Conservation (phyloP, 2,797 vertebrate genomes). For the Sebastes miniatus region DNA sequence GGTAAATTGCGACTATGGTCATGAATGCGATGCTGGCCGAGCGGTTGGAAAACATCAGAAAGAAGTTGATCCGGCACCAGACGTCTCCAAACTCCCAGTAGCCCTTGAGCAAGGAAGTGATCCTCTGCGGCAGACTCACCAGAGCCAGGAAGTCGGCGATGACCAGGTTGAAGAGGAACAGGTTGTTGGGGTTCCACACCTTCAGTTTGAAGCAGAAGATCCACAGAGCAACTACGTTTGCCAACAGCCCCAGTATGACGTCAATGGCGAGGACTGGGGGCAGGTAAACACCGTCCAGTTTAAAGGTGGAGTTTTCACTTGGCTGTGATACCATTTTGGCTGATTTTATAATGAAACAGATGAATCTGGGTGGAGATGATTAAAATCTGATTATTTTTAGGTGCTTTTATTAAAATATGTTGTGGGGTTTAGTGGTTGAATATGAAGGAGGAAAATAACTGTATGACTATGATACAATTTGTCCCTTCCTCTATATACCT, state of each 20-base stretch:
- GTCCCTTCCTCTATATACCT: background rate
- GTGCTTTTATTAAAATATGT: background rate
- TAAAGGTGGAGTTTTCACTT: conserved; percentile 38
- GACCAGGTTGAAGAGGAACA: conserved; percentile 78
- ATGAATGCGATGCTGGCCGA: conserved; percentile 77
- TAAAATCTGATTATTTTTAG: background rate
- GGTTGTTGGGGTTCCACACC: conserved; percentile 73
- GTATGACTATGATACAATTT: background rate
- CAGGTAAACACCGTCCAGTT: conserved; percentile 70
- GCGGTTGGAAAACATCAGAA: conserved; percentile 79
- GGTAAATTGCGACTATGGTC: conserved; percentile 74
- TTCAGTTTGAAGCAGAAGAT: conserved; percentile 81
- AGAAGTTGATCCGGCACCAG: conserved; percentile 75
- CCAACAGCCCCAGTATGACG: conserved; percentile 77
- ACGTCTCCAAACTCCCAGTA: conserved; percentile 75
- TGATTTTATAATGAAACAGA: no score
- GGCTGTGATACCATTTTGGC: background rate
- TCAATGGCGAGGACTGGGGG: conserved; percentile 73
- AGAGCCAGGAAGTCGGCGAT: conserved; percentile 79
- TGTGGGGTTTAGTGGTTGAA: background rate
- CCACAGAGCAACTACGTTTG: conserved; percentile 71
- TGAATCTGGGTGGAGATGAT: no score
- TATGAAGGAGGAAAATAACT: background rate
- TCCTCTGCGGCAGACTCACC: conserved; percentile 76
- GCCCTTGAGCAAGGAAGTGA: conserved; percentile 65